A percentile compares a stretch with the other conserved stretches of the same genome.
phyloP scores from a whole-genome alignment of 2,888 invertebrate species.

The Hermodice carunculata region DNA sequence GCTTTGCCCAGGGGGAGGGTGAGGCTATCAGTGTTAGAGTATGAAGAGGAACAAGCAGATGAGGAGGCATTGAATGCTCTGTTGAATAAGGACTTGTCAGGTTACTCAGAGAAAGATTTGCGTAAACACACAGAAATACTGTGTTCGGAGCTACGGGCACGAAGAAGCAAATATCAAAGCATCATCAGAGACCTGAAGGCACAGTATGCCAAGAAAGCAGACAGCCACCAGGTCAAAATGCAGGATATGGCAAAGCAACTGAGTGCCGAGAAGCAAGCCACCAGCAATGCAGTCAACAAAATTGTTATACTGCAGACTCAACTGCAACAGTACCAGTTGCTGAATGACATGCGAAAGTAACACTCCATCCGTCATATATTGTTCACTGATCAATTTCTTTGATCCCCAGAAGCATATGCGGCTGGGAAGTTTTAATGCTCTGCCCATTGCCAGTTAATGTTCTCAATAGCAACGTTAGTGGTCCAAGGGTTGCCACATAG shows the following conservation, averaged over 20 bases:
- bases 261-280: constrained; percentile 48
- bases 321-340: constrained; percentile 21
- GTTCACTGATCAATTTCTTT: too few relatives aligned
- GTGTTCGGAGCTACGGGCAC: constrained; percentile 6
- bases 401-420: too few relatives aligned
- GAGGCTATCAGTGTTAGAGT: background rate
- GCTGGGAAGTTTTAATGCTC: too few relatives aligned
- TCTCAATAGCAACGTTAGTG: too few relatives aligned
- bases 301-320: constrained; percentile 53
- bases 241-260: constrained; percentile 47
- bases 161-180: constrained; percentile 2
- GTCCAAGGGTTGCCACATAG: too few relatives aligned
- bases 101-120: constrained; percentile 8
- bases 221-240: constrained; percentile 40
- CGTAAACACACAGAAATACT: background rate
- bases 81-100: background rate
- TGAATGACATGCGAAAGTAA: too few relatives aligned
- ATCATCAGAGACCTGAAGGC: constrained; percentile 31
- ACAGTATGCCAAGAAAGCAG: constrained; percentile 43
- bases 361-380: too few relatives aligned
- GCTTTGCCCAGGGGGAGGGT: background rate
- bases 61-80: background rate
- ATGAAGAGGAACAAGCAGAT: background rate
- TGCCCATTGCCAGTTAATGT: too few relatives aligned
- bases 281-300: constrained; percentile 52